A percentile compares a stretch with the other conserved stretches of the same genome.
Conservation (phyloP, 2,113 vertebrate species). For the Melanostigma gelatinosum region DNA sequence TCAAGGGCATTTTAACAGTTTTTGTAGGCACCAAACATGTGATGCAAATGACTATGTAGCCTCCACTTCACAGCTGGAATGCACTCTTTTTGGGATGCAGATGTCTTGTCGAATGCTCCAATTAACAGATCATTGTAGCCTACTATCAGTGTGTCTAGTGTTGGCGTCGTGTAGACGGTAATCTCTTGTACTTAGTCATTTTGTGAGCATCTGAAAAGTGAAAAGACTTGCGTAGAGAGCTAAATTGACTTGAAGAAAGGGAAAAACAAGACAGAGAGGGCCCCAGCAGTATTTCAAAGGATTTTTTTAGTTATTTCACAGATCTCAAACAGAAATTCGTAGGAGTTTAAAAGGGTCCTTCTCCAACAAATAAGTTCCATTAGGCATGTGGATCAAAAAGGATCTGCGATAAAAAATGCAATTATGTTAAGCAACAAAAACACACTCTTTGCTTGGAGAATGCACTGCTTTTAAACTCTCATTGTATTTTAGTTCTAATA, state of each 20-base stretch:
- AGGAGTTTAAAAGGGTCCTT: not conserved
- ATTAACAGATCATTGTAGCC: constrained; percentile 44
- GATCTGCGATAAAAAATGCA: not conserved
- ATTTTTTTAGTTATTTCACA: constrained; percentile 22
- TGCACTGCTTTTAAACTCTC: not conserved
- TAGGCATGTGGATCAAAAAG: not conserved
- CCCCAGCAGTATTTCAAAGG: constrained; percentile 18
- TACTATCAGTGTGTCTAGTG: constrained; percentile 34
- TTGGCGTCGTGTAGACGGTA: constrained; percentile 29
- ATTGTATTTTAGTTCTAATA: not conserved
- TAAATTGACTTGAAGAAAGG: constrained; percentile 29
- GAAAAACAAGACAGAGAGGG: constrained; percentile 10
- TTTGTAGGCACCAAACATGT: constrained; percentile 42
- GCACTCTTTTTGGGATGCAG: constrained; percentile 52
- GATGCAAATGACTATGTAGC: constrained; percentile 49
- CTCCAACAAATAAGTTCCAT: constrained; percentile 1
- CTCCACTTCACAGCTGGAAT: constrained; percentile 52
- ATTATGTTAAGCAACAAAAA: not conserved
- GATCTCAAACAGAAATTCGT: constrained; percentile 9
- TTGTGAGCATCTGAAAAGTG: constrained; percentile 40
- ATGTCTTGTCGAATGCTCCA: constrained; percentile 55
- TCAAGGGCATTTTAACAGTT: constrained; percentile 52
- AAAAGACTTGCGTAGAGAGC: constrained; percentile 25
- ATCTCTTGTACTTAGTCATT: constrained; percentile 35
- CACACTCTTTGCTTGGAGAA: not conserved